phyloP scores from a whole-genome alignment of 2,797 vertebrate genomes.

The Glossophaga mutica region DNA sequence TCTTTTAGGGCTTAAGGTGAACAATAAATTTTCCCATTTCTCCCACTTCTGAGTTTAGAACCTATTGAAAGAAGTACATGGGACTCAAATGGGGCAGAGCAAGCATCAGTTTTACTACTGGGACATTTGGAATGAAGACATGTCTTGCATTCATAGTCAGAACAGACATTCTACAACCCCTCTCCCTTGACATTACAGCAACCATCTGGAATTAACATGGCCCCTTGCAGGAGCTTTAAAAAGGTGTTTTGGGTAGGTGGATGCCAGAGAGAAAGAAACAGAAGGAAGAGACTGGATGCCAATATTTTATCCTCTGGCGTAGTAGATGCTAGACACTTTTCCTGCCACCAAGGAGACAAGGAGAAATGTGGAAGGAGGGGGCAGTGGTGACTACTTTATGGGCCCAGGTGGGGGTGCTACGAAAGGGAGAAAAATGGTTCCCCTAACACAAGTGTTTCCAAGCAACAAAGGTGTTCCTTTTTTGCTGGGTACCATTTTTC shows the following conservation, averaged over 20 bases:
- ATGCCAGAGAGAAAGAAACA: not conserved
- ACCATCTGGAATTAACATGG: not conserved
- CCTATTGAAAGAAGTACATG: not conserved
- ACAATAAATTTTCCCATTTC: not conserved
- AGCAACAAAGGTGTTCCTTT: not conserved
- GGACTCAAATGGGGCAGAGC: not conserved
- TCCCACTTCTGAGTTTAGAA: not conserved
- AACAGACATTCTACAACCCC: not conserved
- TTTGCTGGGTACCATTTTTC: not conserved
- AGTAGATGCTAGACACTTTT: not conserved
- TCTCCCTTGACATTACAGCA: not conserved
- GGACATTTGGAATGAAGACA: not conserved
- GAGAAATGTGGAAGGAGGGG: not conserved
- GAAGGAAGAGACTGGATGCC: not conserved
- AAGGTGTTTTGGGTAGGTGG: not conserved
- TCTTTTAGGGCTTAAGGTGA: not conserved
- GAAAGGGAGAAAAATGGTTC: slow-evolving; percentile 26
- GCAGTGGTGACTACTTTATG: not conserved
- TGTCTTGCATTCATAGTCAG: not conserved
- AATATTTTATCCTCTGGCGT: not conserved
- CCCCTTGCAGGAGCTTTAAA: not conserved
- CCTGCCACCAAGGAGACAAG: not conserved
- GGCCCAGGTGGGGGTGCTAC: not conserved
- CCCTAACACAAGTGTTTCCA: slow-evolving; percentile 3
- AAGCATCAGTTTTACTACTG: not conserved